Conservation (phyloP, 2,888 invertebrate genomes). For the Leptinotarsa juncta region DNA sequence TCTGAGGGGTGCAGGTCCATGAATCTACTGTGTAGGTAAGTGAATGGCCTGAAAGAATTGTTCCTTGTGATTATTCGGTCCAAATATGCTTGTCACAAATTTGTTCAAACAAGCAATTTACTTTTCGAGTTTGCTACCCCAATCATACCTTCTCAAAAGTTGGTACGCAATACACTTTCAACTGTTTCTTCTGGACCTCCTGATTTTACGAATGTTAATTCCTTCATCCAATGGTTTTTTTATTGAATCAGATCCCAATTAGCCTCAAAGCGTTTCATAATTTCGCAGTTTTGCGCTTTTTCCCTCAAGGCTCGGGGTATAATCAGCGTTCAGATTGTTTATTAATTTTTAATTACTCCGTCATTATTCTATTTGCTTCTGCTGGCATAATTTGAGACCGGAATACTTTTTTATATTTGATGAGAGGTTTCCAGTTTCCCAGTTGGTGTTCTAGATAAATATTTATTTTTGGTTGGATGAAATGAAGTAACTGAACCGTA, state of each 20-base stretch:
- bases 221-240: neutral
- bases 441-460: neutral
- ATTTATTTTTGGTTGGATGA: neutral
- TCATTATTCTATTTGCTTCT: conserved; percentile 9
- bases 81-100: no score
- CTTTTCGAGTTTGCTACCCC: no score
- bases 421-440: neutral
- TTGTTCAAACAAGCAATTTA: no score
- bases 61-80: no score
- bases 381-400: neutral
- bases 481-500: neutral
- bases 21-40: no score
- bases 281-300: neutral
- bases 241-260: neutral
- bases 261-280: neutral
- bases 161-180: neutral
- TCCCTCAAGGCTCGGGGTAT: neutral
- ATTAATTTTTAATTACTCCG: conserved; percentile 9
- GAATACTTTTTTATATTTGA: neutral
- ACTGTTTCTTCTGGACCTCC: neutral
- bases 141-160: no score
- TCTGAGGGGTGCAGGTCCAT: no score
- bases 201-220: neutral
- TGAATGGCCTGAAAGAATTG: no score
- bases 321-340: conserved; percentile 5